These are phyloP conservation scores for Rostratula benghalensis DNA, from an alignment of 2,113 vertebrate species.

Conservation along the genomic window DNA sequence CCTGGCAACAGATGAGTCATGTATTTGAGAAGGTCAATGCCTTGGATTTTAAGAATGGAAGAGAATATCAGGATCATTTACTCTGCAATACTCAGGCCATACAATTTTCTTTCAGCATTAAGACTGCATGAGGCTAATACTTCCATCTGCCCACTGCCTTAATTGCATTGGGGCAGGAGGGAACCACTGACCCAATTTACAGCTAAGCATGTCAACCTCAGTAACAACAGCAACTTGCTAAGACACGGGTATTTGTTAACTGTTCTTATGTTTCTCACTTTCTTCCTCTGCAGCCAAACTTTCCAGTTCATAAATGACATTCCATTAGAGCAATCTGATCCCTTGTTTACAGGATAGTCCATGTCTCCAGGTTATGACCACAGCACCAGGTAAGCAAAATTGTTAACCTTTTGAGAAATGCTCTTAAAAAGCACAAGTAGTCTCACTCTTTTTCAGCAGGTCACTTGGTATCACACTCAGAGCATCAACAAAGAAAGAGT, in stretches of 20 bases:
- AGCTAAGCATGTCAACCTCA: neutral
- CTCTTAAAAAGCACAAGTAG: neutral
- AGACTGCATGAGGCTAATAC: neutral
- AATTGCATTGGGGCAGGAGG: neutral
- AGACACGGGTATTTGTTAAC: neutral
- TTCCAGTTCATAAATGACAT: neutral
- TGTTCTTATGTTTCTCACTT: neutral
- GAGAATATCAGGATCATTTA: neutral
- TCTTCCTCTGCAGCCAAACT: neutral
- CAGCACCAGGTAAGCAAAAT: neutral
- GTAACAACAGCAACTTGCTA: neutral
- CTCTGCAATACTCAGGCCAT: neutral
- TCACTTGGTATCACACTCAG: neutral
- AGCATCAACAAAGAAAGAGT: neutral
- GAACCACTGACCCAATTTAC: neutral
- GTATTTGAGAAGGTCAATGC: neutral
- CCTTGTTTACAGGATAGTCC: neutral
- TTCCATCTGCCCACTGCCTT: neutral
- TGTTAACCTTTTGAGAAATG: neutral
- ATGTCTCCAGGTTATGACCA: neutral
- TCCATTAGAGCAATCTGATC: neutral
- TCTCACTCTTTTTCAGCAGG: neutral
- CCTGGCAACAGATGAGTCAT: neutral
- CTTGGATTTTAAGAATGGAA: neutral
- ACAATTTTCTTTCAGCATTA: neutral